Percentiles rank a stretch among this genome's conserved stretches.
Evolutionary conservation across 2,888 invertebrate genomes (phyloP).

Genomic region (Scaeva pyrastri): DNA sequence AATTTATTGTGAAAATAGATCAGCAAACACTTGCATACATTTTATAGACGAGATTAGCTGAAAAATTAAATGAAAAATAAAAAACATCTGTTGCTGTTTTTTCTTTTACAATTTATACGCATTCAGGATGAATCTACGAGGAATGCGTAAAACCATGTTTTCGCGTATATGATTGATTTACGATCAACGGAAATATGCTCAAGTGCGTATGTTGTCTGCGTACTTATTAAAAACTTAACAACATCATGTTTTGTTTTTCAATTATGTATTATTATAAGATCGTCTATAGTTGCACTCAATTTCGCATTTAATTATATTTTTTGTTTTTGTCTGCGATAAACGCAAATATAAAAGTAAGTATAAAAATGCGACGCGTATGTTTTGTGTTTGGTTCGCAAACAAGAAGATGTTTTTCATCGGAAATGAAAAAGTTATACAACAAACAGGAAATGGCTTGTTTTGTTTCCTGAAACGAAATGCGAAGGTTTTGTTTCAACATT

Average conservation of each 20-base stretch:
- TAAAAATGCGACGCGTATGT: too few relatives aligned
- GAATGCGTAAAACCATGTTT: constrained; percentile 25
- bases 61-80: not conserved
- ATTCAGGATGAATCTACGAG: not conserved
- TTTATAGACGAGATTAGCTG: constrained; percentile 17
- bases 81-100: constrained; percentile 8
- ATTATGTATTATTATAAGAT: not conserved
- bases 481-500: too few relatives aligned
- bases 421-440: too few relatives aligned
- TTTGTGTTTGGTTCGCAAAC: too few relatives aligned
- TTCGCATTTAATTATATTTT: constrained; percentile 12
- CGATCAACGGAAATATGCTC: constrained; percentile 48
- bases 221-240: constrained; percentile 6
- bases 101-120: not conserved
- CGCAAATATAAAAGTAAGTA: too few relatives aligned
- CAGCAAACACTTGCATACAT: not conserved
- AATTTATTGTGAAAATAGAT: constrained; percentile 26
- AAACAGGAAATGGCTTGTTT: too few relatives aligned
- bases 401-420: too few relatives aligned
- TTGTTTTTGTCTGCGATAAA: too few relatives aligned
- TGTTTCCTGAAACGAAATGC: too few relatives aligned
- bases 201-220: not conserved
- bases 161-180: constrained; percentile 50
- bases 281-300: not conserved
- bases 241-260: constrained; percentile 26